A percentile compares a stretch with the other conserved stretches of the same genome.
Evolutionary conservation across 2,113 vertebrate genomes (phyloP).

Genomic region (Puntigrus tetrazona): DNA sequence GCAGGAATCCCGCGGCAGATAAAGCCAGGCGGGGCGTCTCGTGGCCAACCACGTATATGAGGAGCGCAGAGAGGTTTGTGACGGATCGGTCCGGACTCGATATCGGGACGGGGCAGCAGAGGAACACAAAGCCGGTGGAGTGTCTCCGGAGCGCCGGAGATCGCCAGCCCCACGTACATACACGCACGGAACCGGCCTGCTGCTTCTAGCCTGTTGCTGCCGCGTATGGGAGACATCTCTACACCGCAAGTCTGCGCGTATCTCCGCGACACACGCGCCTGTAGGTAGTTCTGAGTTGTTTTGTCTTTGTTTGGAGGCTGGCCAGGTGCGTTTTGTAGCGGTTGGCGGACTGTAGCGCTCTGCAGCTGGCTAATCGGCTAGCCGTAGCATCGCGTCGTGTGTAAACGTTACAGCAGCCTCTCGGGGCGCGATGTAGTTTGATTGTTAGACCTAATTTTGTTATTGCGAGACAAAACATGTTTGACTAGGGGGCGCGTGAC

Average conservation of each 20-base stretch:
- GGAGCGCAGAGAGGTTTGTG: not conserved
- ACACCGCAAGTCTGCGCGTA: too few relatives aligned
- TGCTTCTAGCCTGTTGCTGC: slow-evolving; percentile 52
- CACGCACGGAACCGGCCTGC: slow-evolving; percentile 26
- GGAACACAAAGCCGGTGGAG: slow-evolving; percentile 60
- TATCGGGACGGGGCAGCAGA: slow-evolving; percentile 24
- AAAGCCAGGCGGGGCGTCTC: not conserved
- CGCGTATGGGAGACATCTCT: not conserved
- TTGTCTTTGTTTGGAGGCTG: not conserved
- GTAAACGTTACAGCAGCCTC: not conserved
- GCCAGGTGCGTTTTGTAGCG: not conserved
- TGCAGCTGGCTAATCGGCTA: slow-evolving; percentile 30
- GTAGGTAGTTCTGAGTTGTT: slow-evolving; percentile 24
- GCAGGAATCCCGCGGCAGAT: slow-evolving; percentile 36
- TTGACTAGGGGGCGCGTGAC: not conserved
- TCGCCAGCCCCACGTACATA: slow-evolving; percentile 60
- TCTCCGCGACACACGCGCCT: not conserved
- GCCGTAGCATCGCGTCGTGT: slow-evolving; percentile 22
- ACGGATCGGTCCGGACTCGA: slow-evolving; percentile 15
- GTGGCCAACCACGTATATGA: slow-evolving; percentile 10
- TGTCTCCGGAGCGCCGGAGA: slow-evolving; percentile 11
- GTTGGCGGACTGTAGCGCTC: not conserved
- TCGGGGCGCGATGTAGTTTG: not conserved
- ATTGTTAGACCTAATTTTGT: not conserved
- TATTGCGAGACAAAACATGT: not conserved